phyloP scores from a whole-genome alignment of 2,797 vertebrate genomes.

The Esox lucius region DNA sequence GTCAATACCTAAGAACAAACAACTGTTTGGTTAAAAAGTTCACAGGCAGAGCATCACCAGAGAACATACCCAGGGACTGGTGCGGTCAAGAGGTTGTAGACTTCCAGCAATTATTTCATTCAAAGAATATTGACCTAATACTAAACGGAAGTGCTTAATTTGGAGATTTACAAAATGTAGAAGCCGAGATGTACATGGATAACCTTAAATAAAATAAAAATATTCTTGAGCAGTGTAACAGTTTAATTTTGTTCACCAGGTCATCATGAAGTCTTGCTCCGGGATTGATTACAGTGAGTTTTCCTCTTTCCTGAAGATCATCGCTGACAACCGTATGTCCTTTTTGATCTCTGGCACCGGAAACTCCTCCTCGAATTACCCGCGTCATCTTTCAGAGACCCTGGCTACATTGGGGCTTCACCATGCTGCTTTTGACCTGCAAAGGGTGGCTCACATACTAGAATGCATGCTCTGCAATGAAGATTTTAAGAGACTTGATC shows the following conservation, averaged over 20 bases:
- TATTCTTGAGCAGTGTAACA: neutral
- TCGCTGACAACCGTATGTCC: slow-evolving; percentile 82
- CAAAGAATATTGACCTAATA: too few relatives aligned
- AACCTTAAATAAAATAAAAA: too few relatives aligned
- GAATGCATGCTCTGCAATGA: slow-evolving; percentile 84
- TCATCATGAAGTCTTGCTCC: slow-evolving; percentile 93
- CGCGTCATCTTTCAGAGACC: slow-evolving; percentile 62
- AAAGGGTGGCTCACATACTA: slow-evolving; percentile 82
- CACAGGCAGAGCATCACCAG: too few relatives aligned
- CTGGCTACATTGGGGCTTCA: slow-evolving; percentile 77
- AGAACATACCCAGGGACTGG: too few relatives aligned
- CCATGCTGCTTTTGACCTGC: slow-evolving; percentile 88
- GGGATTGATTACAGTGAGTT: slow-evolving; percentile 92
- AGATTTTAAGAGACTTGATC: slow-evolving; percentile 85
- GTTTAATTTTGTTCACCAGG: slow-evolving; percentile 59
- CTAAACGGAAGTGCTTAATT: too few relatives aligned
- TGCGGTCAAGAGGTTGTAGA: too few relatives aligned
- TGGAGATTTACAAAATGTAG: too few relatives aligned
- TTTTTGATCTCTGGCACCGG: slow-evolving; percentile 70
- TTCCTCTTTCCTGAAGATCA: slow-evolving; percentile 86
- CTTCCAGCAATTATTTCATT: too few relatives aligned
- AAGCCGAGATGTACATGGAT: too few relatives aligned
- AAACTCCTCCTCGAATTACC: slow-evolving; percentile 60
- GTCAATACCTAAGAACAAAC: too few relatives aligned
- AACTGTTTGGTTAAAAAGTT: too few relatives aligned